Evolutionary conservation across 2,797 vertebrate genomes (phyloP).

Genomic region (Lepilemur ruficaudatus): DNA sequence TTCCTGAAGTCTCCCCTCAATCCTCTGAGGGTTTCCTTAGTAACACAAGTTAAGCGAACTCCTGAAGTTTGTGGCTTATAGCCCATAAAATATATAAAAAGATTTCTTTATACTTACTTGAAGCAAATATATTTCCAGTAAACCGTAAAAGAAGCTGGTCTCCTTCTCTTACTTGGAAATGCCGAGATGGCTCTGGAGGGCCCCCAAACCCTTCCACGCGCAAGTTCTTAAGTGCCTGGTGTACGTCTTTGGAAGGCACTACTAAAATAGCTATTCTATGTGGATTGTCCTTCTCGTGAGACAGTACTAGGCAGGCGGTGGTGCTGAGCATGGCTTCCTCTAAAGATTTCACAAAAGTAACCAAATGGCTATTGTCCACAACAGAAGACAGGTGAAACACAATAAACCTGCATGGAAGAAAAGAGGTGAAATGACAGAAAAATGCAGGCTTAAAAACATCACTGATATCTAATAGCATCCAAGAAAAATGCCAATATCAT

Average conservation of each 20-base stretch:
- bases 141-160: constrained; percentile 90
- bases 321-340: constrained; percentile 85
- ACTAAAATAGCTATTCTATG: constrained; percentile 81
- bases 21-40: background rate
- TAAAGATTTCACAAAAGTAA: constrained; percentile 86
- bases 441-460: background rate
- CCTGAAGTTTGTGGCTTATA: background rate
- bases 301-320: constrained; percentile 85
- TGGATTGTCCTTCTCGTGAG: constrained; percentile 83
- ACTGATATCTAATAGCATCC: background rate
- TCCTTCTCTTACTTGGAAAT: constrained; percentile 89
- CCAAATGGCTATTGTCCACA: constrained; percentile 79
- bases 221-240: constrained; percentile 84
- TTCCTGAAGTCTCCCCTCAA: background rate
- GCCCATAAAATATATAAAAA: background rate
- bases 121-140: constrained; percentile 91
- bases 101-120: constrained; percentile 81
- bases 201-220: constrained; percentile 83
- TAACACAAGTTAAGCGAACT: background rate
- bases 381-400: constrained; percentile 85
- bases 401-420: constrained; percentile 86
- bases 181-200: constrained; percentile 83
- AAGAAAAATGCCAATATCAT: background rate
- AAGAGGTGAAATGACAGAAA: background rate
- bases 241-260: constrained; percentile 87